These are phyloP conservation scores for Actinia equina DNA, from an alignment of 64 coral and sea anemone species.

Conservation along the genomic window DNA sequence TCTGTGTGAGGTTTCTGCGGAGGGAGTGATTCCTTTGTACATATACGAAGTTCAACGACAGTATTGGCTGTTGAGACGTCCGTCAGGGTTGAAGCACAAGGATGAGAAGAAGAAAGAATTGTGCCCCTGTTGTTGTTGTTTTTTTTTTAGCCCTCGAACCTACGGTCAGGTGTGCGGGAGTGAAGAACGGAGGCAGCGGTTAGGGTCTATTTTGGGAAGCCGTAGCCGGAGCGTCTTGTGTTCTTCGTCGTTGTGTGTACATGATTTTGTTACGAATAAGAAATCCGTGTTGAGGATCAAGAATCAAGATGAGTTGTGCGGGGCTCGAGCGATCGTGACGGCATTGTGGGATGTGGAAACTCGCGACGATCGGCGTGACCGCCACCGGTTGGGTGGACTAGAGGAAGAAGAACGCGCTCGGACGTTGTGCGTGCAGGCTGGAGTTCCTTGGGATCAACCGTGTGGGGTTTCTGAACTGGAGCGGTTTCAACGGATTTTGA, in stretches of 20 bases:
- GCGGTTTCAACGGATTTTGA: not conserved
- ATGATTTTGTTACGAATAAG: not conserved
- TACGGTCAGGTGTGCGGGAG: not conserved
- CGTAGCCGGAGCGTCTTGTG: too few relatives aligned
- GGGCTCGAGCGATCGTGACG: not conserved
- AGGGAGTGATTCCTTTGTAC: not conserved
- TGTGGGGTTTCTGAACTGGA: slow-evolving; percentile 5
- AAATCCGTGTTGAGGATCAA: slow-evolving; percentile 1
- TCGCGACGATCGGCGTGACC: not conserved
- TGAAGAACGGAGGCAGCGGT: not conserved
- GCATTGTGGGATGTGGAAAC: not conserved
- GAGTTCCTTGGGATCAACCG: not conserved
- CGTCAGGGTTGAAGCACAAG: not conserved
- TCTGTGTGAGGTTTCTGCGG: too few relatives aligned
- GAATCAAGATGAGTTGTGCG: slow-evolving; percentile 22
- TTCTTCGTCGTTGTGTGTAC: not conserved
- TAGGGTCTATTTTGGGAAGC: too few relatives aligned
- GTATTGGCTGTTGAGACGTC: not conserved
- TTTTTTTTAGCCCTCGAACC: not conserved
- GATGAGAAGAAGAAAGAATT: not conserved
- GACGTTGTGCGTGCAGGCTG: not conserved
- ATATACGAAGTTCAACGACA: not conserved
- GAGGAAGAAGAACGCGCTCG: not conserved
- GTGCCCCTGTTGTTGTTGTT: not conserved
- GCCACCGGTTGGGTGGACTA: not conserved